Evolutionary conservation across 2,888 invertebrate species (phyloP), one percentile per base, ranked within the genome.

Genomic region (Cataglyphis cursor): DNA sequence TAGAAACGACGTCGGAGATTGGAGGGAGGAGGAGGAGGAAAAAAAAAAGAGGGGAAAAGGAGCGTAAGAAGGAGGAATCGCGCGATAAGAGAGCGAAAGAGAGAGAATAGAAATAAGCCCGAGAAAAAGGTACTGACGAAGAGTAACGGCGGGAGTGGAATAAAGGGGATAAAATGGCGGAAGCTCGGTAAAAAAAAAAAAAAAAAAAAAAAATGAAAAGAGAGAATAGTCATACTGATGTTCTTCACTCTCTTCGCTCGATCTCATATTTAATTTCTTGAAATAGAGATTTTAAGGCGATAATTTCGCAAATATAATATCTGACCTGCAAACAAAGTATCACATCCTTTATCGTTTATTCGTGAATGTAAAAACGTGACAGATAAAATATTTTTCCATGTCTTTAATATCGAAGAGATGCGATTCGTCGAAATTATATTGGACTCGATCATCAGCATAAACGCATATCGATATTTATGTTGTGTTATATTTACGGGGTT

Each of bases 1-100:
- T 80, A 54, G 81, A 82, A 86, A 83, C 76, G 68, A 72, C 31
- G 80, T 66, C 74, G 76, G 41, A 24, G 73, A 82, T 61, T 68
- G 68, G 61, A 65, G 31, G 44, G 54, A 65, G 35, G 18, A 24
- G 57, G 38, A 44, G n/a, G 66, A 54, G 9, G 38, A 31, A 57
- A 64, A 24, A 76, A 84, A 74, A 24, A 80, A 84, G 72, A 65
- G 15, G 48, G 35, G 35, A 31, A 48, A 66, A 70, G 73, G 44
- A 70, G 57, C 72, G 72, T 65, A 62, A 73, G 65, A 12, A 48
- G 54, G 44, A 65, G 75, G 48, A 66, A 35, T 76, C 21, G 64
- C 48, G 76, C 35, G 68, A 24, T n/a, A 48, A 57, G 72, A 41
- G 59, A 48, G 62, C 1, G 74, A 68, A 21, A 21, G 44, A 59